Evolutionary conservation across 1,140 invertebrate genomes (phyloP), one percentile per base, ranked within the genome.

Genomic region (Carcinoscorpius rotundicauda): DNA sequence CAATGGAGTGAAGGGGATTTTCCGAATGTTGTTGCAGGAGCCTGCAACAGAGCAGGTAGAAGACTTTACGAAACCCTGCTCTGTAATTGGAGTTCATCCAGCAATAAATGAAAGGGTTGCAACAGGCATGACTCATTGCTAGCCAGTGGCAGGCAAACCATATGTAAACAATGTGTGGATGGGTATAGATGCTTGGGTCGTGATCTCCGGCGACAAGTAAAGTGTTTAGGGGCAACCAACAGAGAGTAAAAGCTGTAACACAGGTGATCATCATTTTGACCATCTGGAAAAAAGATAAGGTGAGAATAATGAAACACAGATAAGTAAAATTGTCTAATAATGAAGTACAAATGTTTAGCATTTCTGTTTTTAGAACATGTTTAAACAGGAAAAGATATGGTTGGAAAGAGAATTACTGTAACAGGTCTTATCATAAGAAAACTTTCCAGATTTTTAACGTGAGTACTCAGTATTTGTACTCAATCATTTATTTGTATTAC

Each of bases 41-140:
- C 3, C 59, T 56, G 48, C 65, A 66, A 29, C 61, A 52, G 29
- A 66, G 5, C 10, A 60, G 56, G 3, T 61, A 11, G 11, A 49
- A 62, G 8, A 72, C 66, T 58, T 71, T 63, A 48, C 62, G 59
- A 68, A 81, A 79, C 50, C 78, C 79, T 51, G 71, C 69, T 5
- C 88, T 79, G 73, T 91, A 93, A 49, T 85, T 80, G 3, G 84
- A 82, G 76, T 93, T 93, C 87, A 93, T 91, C 81, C 89, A 91
- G 75, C 88, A 91, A 76, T 94, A 94, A 70, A 95, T 93, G 64
- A 93, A 83, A 3, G 91, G 91, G 78, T 94, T 95, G 81, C 91
- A 93, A 77, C 89, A 93, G 64, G 86, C 83, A 75, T 93, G 90
- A 9, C 88, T 91, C 89, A 93, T 93, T 53, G 91, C 88, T 64